Evolutionary conservation across 2,888 invertebrate species (phyloP), one percentile per base, ranked within the genome.

Genomic region (Merodon equestris): DNA sequence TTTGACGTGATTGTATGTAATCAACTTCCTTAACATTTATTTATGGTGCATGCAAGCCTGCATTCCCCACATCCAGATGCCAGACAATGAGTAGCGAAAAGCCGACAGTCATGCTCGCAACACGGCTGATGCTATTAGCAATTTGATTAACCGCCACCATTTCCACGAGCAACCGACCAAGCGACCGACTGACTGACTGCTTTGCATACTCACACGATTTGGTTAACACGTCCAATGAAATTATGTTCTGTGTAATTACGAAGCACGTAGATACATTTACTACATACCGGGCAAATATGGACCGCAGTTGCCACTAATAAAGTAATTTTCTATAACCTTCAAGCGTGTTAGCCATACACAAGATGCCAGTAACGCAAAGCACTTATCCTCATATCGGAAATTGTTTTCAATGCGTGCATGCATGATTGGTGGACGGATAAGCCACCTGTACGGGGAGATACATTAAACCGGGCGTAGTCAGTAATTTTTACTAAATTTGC

Each of bases 1-100:
- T 73, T 85, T 85, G 85, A 86, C 87, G 86, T 88, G 87, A 87
- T 87, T 87, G 84, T 83, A 84, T 84, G 83, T 83, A 84, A 88
- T 87, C 85, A 86, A 81, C 82, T 82, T 82, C 63, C 68, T 74
- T 40, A 50, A 57, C 72, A 1, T 13, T 34, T 70, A 60, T 9
- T 36, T 7, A 10, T 56, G 56, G 38, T 48, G 38, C 64, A 66
- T 18, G 53, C 57, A 17, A 58, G n/a, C 17, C 51, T 40, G 51
- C 42, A 40, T 9, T 10, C 48, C 2, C 38, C 36, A 3, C 14
- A 27, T 40, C 10, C 40, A 40, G 34, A 15, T 13, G 36, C 19
- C 51, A 36, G 15, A 40, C 7, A 14, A 58, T 17, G 5, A 34
- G 27, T 7, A 15, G 19, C 50, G 19, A n/a, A 27, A 5, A 18